A percentile compares a stretch with the other conserved stretches of the same genome.
phyloP scores from a whole-genome alignment of 2,888 invertebrate species.

The Diaprepes abbreviatus region DNA sequence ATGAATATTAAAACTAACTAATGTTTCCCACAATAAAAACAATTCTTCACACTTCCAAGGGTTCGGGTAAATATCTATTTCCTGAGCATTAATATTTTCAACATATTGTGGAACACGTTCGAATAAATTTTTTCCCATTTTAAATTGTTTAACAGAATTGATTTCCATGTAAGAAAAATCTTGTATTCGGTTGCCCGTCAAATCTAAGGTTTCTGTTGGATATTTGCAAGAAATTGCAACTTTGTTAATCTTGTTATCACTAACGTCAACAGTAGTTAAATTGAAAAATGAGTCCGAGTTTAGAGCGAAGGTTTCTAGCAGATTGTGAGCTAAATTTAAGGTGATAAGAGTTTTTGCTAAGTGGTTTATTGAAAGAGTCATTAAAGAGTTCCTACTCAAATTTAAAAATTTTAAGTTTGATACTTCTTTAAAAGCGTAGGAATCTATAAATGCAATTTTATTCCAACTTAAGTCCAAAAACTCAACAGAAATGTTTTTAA shows the following conservation, averaged over 20 bases:
- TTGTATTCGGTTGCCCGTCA: conserved; percentile 36
- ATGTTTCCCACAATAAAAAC: conserved; percentile 29
- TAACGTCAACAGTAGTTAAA: conserved; percentile 36
- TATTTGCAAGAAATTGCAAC: conserved; percentile 40
- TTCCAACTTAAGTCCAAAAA: conserved; percentile 50
- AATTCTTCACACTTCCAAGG: conserved; percentile 50
- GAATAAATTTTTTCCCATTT: conserved; percentile 43
- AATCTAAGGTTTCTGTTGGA: conserved; percentile 32
- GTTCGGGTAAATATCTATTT: conserved; percentile 43
- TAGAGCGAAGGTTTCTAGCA: conserved; percentile 29
- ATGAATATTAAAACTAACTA: conserved; percentile 33
- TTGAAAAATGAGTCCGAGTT: conserved; percentile 30
- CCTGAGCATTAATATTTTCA: conserved; percentile 31
- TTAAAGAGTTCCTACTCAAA: conserved; percentile 43
- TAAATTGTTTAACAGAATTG: conserved; percentile 27
- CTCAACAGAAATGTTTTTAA: conserved; percentile 38
- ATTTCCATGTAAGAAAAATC: conserved; percentile 45
- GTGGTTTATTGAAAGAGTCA: conserved; percentile 29
- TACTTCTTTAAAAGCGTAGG: conserved; percentile 38
- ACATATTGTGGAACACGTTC: conserved; percentile 34
- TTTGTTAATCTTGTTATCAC: conserved; percentile 38
- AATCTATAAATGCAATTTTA: conserved; percentile 42
- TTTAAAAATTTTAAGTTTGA: conserved; percentile 35
- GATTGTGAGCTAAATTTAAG: conserved; percentile 43
- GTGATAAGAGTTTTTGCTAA: conserved; percentile 25